Conservation (phyloP, 2,888 invertebrate species). For the Conomelus anceps region DNA sequence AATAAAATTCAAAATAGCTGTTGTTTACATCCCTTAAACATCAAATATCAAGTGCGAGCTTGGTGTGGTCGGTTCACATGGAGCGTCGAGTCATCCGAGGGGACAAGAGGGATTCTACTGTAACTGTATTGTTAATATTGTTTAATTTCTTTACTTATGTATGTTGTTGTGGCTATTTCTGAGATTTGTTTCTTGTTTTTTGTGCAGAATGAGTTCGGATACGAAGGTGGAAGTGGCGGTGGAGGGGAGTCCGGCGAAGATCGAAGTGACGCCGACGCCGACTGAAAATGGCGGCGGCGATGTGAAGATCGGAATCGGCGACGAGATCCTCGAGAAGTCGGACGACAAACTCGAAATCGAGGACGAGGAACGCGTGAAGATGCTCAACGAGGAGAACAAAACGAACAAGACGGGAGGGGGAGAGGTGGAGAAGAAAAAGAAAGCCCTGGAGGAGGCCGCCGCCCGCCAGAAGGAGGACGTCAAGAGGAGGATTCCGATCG, state of each 20-base stretch:
- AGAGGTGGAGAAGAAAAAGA: slow-evolving; percentile 68
- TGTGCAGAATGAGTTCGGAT: not conserved
- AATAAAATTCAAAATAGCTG: too few relatives aligned
- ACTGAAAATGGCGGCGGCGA: too few relatives aligned
- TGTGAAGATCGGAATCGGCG: not conserved
- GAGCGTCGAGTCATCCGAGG: too few relatives aligned
- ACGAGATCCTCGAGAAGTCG: slow-evolving; percentile 41
- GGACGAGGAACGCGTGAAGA: slow-evolving; percentile 56
- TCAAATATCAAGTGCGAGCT: too few relatives aligned
- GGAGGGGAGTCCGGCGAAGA: not conserved
- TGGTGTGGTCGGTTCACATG: too few relatives aligned
- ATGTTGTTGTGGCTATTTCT: not conserved
- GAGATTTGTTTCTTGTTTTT: not conserved
- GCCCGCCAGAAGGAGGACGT: slow-evolving; percentile 30
- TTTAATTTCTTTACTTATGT: too few relatives aligned
- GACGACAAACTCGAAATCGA: slow-evolving; percentile 62
- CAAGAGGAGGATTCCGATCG: slow-evolving; percentile 58
- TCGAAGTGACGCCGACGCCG: not conserved
- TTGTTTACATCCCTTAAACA: too few relatives aligned
- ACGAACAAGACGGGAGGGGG: slow-evolving; percentile 48
- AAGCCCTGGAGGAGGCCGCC: slow-evolving; percentile 46
- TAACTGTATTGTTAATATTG: too few relatives aligned
- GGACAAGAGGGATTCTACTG: too few relatives aligned
- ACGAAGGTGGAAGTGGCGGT: slow-evolving; percentile 1
- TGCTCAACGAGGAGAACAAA: slow-evolving; percentile 56